Evolutionary conservation across 2,888 invertebrate species (phyloP), one percentile per base, ranked within the genome.

Genomic region (Acanthosoma haemorrhoidale): DNA sequence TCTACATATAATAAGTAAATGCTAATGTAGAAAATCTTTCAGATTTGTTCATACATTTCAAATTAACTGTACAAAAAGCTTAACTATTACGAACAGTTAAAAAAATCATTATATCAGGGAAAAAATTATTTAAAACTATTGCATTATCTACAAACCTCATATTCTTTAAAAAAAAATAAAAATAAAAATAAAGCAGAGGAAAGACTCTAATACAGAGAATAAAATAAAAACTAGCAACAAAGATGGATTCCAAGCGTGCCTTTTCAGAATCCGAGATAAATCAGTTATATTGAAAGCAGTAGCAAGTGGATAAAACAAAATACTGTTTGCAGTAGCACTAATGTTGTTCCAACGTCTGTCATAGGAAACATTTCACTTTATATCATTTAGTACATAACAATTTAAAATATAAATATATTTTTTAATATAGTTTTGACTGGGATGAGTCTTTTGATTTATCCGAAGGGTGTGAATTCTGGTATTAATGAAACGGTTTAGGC

Each of bases 401-500:
- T n/a, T n/a, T n/a, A 43, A 43, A 43, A 16, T 18, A 41, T 21
- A 43, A 43, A 4, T 9, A 18, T 5, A 11, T 3, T 41, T 41
- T 15, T 38, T 9, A 38, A 16, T 25, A 38, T 5, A 38, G 3
- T 16, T 34, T 63, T 21, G 13, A 25, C 25, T 39, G 29, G 11
- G 51, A 51, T 31, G 29, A 67, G 67, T 67, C 67, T 67, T 67
- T 67, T 67, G 67, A 36, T 67, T 67, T 67, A 67, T 67, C 67
- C 67, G 67, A 64, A 25, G 21, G 38, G 25, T 21, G 39, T 41
- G 41, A 25, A 64, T 41, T 51, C 31, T 38, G 59, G 29, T 51
- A 67, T 67, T 67, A 67, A 67, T 63, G 18, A 15, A 67, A 31
- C 29, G 34, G 31, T 67, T 57, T 34, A 67, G 57, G 36, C 43